Evolutionary conservation across 2,797 vertebrate genomes (phyloP).

Genomic region (Galaxias olidus): DNA sequence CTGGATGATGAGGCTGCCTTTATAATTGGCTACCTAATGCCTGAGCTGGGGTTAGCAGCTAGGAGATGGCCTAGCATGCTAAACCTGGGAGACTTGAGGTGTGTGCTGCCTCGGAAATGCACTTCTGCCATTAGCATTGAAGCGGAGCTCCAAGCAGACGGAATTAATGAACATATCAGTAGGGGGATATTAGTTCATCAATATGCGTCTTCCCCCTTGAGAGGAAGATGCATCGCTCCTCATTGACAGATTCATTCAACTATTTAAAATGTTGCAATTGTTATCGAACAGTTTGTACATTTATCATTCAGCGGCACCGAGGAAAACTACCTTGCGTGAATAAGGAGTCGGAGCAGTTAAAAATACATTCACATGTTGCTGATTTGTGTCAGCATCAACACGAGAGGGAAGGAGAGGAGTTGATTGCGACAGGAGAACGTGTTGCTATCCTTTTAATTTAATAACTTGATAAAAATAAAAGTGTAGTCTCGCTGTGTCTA

Average conservation of each 20-base stretch:
- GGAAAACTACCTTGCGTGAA: slow-evolving; percentile 20
- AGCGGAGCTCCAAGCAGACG: background rate
- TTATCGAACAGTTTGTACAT: slow-evolving; percentile 26
- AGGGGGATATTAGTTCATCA: slow-evolving; percentile 24
- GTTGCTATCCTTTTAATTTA: no score
- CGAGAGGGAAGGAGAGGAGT: no score
- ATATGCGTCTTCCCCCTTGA: slow-evolving; percentile 24
- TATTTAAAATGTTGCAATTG: slow-evolving; percentile 33
- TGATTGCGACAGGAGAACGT: no score
- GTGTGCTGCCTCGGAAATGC: background rate
- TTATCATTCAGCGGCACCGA: slow-evolving; percentile 26
- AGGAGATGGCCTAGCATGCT: slow-evolving; percentile 9
- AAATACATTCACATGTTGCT: slow-evolving; percentile 3
- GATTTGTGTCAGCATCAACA: background rate
- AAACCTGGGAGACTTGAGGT: background rate
- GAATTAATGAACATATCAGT: slow-evolving; percentile 25
- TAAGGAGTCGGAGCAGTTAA: background rate
- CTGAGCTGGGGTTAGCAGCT: background rate
- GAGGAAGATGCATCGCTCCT: slow-evolving; percentile 25
- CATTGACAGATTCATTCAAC: slow-evolving; percentile 24
- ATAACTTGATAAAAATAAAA: no score
- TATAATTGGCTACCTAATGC: slow-evolving; percentile 20
- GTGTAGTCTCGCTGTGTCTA: background rate
- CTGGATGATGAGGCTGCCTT: slow-evolving; percentile 8
- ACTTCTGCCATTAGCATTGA: slow-evolving; percentile 4